phyloP scores from a whole-genome alignment of 2,888 invertebrate genomes.

The Cepaea hortensis region DNA sequence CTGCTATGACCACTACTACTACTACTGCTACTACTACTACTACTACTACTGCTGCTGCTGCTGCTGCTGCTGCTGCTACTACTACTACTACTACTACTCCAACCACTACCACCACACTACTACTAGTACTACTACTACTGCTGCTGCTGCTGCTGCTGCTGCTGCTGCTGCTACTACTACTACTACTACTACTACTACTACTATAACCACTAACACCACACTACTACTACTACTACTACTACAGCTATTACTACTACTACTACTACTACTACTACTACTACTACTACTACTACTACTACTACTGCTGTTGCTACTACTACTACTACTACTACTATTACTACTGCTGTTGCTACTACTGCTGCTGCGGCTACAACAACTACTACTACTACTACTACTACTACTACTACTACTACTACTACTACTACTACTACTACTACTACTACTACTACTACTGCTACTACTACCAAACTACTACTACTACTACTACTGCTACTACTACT shows the following conservation, averaged over 20 bases:
- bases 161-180: too few species aligned
- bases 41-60: slow-evolving; percentile 24
- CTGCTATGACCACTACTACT: slow-evolving; percentile 8
- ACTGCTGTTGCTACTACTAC: too few species aligned
- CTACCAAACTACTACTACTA: too few species aligned
- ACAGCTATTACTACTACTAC: not conserved
- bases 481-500: slow-evolving; percentile 24
- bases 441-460: too few species aligned
- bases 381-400: not conserved
- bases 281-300: too few species aligned
- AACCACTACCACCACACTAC: too few species aligned
- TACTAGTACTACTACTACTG: too few species aligned
- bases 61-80: not conserved
- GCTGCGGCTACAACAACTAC: not conserved
- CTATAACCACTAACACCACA: not conserved
- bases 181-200: not conserved
- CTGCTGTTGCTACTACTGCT: too few species aligned
- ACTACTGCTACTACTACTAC: slow-evolving; percentile 33
- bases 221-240: slow-evolving; percentile 4
- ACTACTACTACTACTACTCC: too few species aligned
- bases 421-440: not conserved
- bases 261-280: too few species aligned
- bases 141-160: too few species aligned
- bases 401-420: not conserved
- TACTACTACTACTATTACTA: too few species aligned